Base-by-base conservation (phyloP, 1,140 invertebrate genomes). In the Megalopta genalis region DNA sequence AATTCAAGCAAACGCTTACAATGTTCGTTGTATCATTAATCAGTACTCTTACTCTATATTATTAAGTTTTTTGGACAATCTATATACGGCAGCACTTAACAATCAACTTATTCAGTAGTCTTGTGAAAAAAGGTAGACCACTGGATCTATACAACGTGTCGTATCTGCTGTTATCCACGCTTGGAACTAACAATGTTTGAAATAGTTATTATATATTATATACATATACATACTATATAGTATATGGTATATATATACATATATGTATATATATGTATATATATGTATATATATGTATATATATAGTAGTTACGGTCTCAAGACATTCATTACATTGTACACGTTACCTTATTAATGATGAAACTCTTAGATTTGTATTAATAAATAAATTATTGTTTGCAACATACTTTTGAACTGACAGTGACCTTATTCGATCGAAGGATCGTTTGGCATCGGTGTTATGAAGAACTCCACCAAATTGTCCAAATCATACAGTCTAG, bases 391-490 rank as follows among this genome's bases (percentile, higher is more conserved):
- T 85, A 89, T 88, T 88, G 81, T 75, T 88, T 87, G 78, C 83
- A 82, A 81, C 71, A 70, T 80, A 83, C 62, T 63, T 49, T 83
- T 77, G 23, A 32, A 21, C 23, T 62, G 54, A 57, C 70, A 42
- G 37, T 75, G 37, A 76, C 66, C 52, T 88, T 77, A 88, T 76
- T 89, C 87, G 79, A 87, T 82, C 77, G 86, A 86, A 72, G 84
- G 77, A 80, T 87, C 88, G 64, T 89, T 89, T 65, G 88, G 84
- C 72, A 90, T 84, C 16, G 90, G 89, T n/a, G 91, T 92, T 76
- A 92, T 88, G 73, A 91, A 91, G 77, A 93, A 90, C 84, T 92
- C 91, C 81, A 92, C 91, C 73, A 93, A 86, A 83, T 93, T 93
- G 82, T 93, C 92, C 81, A 92, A 86, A 59, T 93, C 92, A 57